These are phyloP conservation scores for Papio anubis DNA, from an alignment of 2,113 vertebrate genomes.

Conservation along the genomic window DNA sequence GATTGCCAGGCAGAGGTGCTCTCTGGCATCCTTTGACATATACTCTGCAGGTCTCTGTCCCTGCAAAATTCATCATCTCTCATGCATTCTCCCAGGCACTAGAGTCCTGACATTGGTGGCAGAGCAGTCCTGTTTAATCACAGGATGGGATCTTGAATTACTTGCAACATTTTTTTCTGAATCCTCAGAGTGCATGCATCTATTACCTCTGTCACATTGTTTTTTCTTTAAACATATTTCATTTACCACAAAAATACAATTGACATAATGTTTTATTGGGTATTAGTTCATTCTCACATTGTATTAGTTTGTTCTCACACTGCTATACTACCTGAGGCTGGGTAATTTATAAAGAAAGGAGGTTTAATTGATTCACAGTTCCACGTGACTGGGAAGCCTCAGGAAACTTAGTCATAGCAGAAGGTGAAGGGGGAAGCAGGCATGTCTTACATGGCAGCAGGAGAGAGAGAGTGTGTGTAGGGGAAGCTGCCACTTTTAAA, in stretches of 20 bases:
- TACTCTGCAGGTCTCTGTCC: background rate
- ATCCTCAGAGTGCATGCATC: background rate
- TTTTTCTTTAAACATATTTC: background rate
- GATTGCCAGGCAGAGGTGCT: background rate
- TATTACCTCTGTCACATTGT: background rate
- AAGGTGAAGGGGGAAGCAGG: no score
- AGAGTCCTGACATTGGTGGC: background rate
- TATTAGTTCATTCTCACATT: no score
- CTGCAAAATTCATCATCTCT: background rate
- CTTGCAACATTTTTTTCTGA: background rate
- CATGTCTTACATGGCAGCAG: no score
- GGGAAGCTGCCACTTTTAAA: no score
- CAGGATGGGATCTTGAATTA: background rate
- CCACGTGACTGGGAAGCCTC: no score
- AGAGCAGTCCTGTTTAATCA: background rate
- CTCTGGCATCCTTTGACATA: background rate
- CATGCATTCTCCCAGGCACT: background rate
- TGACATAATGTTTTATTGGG: background rate
- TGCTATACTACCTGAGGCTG: no score
- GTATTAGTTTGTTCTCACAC: no score
- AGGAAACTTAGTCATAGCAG: no score
- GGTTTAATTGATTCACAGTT: no score
- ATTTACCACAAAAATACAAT: background rate
- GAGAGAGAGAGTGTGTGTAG: no score
- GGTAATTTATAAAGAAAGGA: no score